Evolutionary conservation across 1,140 invertebrate species (phyloP).

Genomic region (Lethrus apterus): DNA sequence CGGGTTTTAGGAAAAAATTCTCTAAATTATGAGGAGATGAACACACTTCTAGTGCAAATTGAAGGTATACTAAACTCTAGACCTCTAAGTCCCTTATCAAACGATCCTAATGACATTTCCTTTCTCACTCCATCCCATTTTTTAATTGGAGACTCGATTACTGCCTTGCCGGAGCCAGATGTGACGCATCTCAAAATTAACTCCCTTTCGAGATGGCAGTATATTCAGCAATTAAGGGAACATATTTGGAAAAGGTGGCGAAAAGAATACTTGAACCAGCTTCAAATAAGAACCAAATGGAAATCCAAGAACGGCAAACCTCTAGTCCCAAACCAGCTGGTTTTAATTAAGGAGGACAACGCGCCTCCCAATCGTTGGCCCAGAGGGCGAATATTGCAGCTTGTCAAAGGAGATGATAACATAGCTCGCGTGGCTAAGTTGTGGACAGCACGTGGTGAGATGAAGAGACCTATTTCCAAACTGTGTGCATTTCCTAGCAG

Average conservation of each 20-base stretch:
- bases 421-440: neutral
- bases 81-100: no score
- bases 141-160: no score
- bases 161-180: no score
- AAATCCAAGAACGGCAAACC: neutral
- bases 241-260: neutral
- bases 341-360: constrained; percentile 7
- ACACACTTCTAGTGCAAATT: no score
- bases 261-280: neutral
- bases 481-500: no score
- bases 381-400: neutral
- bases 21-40: no score
- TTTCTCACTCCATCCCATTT: constrained; percentile 27
- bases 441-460: neutral
- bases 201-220: constrained; percentile 5
- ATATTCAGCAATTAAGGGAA: neutral
- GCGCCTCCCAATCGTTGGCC: neutral
- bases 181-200: constrained; percentile 24
- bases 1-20: no score
- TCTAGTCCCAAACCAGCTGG: neutral
- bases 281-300: constrained; percentile 3
- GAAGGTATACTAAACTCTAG: no score
- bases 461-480: no score
- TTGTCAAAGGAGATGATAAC: neutral
- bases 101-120: constrained; percentile 15